phyloP scores from a whole-genome alignment of 2,113 vertebrate species.

The Lota lota region DNA sequence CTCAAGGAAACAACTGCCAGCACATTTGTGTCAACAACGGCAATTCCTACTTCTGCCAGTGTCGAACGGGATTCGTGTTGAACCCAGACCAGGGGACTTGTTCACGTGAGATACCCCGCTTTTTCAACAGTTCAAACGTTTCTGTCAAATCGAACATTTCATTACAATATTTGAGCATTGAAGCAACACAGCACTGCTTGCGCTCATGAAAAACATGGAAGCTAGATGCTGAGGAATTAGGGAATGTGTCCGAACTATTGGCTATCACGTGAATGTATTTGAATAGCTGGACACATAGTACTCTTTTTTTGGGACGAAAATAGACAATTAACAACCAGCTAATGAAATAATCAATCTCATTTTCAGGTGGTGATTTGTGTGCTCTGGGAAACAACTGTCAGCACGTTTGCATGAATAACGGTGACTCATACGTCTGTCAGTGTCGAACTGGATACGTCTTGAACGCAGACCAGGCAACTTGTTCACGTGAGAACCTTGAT shows the following conservation, averaged over 20 bases:
- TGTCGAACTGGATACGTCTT: slow-evolving; percentile 66
- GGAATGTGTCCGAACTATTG: too few relatives aligned
- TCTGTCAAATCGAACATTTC: too few relatives aligned
- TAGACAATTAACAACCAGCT: too few relatives aligned
- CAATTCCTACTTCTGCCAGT: slow-evolving; percentile 63
- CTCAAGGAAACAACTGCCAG: slow-evolving; percentile 66
- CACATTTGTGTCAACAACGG: slow-evolving; percentile 69
- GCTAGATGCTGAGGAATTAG: too few relatives aligned
- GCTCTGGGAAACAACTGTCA: slow-evolving; percentile 61
- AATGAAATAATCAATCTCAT: not conserved
- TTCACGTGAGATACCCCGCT: slow-evolving; percentile 54
- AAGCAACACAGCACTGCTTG: too few relatives aligned
- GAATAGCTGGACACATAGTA: too few relatives aligned
- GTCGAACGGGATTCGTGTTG: slow-evolving; percentile 68
- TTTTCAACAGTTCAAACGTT: too few relatives aligned
- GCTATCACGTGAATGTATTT: too few relatives aligned
- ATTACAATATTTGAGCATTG: too few relatives aligned
- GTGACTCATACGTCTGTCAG: slow-evolving; percentile 47
- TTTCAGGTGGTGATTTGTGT: slow-evolving; percentile 40
- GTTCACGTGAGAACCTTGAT: slow-evolving; percentile 49
- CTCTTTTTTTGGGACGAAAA: too few relatives aligned
- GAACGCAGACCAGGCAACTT: slow-evolving; percentile 67
- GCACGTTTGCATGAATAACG: slow-evolving; percentile 62
- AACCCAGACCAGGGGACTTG: slow-evolving; percentile 75
- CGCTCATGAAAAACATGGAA: too few relatives aligned